These are phyloP conservation scores for Elaphurus davidianus DNA, from an alignment of 2,113 vertebrate genomes.

Conservation along the genomic window DNA sequence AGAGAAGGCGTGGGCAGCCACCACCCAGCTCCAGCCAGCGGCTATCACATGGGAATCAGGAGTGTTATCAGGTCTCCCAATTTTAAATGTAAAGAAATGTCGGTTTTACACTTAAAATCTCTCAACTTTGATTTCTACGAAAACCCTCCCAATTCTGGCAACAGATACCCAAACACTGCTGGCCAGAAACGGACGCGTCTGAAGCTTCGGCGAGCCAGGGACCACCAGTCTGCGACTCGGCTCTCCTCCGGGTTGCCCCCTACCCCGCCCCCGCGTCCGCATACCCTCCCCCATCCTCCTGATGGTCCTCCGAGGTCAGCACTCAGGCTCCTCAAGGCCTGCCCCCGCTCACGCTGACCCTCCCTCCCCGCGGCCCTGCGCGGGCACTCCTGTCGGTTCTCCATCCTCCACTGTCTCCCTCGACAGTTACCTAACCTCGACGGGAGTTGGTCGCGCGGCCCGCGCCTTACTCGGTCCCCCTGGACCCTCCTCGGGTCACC, in stretches of 20 bases:
- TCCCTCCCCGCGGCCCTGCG: not conserved
- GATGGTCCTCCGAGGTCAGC: slow-evolving; percentile 20
- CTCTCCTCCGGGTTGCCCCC: not conserved
- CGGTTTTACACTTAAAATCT: not conserved
- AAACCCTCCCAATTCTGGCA: not conserved
- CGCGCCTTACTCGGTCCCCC: not conserved
- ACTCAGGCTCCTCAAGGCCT: not conserved
- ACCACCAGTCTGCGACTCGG: not conserved
- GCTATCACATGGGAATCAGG: not conserved
- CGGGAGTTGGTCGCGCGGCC: not conserved
- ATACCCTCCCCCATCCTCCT: not conserved
- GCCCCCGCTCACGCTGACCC: not conserved
- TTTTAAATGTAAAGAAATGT: not conserved
- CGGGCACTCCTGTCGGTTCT: not conserved
- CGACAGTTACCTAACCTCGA: not conserved
- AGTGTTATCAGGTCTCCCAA: not conserved
- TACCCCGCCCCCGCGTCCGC: not conserved
- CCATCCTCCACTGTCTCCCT: not conserved
- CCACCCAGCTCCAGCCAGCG: not conserved
- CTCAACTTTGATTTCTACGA: not conserved
- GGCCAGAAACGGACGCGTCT: not conserved
- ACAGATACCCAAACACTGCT: not conserved
- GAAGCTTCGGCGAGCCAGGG: not conserved
- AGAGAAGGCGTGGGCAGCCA: not conserved
- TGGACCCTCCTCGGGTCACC: not conserved